These are phyloP conservation scores for Tamandua tetradactyla DNA, from an alignment of 2,797 vertebrate genomes.

Conservation along the genomic window DNA sequence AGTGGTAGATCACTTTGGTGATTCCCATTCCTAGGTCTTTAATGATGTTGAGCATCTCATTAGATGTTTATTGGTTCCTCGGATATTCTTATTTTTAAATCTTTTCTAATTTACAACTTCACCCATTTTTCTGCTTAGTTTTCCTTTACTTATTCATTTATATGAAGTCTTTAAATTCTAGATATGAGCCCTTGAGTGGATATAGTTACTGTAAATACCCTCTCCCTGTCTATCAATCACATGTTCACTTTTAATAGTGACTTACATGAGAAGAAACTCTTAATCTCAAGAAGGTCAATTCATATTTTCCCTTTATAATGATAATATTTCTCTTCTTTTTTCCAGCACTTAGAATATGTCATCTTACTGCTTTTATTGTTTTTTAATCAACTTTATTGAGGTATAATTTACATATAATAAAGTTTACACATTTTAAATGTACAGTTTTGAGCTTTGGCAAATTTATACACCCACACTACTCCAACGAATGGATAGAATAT, in stretches of 20 bases:
- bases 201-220: not conserved
- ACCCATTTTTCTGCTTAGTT: not conserved
- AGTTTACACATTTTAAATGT: not conserved
- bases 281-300: not conserved
- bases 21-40: not conserved
- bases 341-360: not conserved
- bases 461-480: too few relatives aligned
- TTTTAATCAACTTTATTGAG: not conserved
- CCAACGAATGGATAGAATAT: not conserved
- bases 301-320: not conserved
- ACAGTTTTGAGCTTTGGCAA: not conserved
- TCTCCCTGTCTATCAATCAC: not conserved
- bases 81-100: not conserved
- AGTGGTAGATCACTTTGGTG: not conserved
- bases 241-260: not conserved
- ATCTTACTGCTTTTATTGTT: not conserved
- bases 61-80: not conserved
- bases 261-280: not conserved
- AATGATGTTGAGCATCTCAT: not conserved
- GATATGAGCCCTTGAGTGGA: not conserved
- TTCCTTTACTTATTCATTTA: not conserved
- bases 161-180: not conserved
- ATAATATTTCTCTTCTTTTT: too few relatives aligned
- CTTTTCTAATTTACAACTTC: not conserved
- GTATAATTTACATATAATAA: not conserved